A percentile compares a stretch with the other conserved stretches of the same genome.
Conservation (phyloP, 1,140 invertebrate species). For the Cydia fagiglandana region DNA sequence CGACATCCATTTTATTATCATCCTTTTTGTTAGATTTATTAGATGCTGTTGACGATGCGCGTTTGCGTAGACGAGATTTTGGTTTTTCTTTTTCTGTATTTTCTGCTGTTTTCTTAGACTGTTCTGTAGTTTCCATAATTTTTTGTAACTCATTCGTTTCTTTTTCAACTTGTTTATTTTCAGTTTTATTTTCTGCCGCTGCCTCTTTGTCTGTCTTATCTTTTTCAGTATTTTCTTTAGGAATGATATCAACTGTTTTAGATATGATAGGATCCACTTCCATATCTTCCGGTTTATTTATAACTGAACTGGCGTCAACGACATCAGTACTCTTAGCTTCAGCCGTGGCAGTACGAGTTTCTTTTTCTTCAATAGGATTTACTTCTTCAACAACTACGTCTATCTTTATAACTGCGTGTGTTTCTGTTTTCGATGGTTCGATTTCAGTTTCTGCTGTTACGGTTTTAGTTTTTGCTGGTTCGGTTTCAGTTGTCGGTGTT, state of each 20-base stretch:
- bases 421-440: constrained; percentile 12
- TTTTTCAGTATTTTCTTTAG: too few relatives aligned
- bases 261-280: neutral
- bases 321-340: neutral
- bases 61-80: constrained; percentile 9
- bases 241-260: neutral
- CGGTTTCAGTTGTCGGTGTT: neutral
- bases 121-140: neutral
- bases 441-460: neutral
- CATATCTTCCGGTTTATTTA: neutral
- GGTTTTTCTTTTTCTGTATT: neutral
- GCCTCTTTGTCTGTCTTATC: neutral
- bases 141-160: neutral
- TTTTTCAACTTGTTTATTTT: constrained; percentile 8
- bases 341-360: neutral
- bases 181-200: neutral
- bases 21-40: constrained; percentile 21
- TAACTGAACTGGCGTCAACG: neutral
- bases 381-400: constrained; percentile 26
- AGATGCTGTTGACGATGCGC: neutral
- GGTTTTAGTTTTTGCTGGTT: constrained; percentile 6
- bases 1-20: constrained; percentile 18
- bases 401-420: constrained; percentile 32
- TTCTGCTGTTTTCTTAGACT: neutral
- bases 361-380: neutral